Base-by-base conservation (phyloP, 2,113 vertebrate species). In the Dipodomys ordii region DNA sequence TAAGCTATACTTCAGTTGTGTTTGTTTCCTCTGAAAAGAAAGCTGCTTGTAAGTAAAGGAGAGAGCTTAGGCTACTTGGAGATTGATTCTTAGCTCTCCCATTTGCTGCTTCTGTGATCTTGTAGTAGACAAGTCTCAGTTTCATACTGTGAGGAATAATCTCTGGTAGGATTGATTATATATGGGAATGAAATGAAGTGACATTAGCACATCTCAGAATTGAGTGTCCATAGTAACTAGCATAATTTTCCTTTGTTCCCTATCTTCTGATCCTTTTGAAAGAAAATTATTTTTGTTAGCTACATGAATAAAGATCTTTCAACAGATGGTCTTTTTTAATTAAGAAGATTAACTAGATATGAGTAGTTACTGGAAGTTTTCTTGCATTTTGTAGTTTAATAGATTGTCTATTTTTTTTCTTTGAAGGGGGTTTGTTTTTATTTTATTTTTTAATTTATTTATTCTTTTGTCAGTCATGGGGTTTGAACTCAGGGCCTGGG, bases 221-320 rank as follows among this genome's bases (percentile, higher is more conserved):
- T 90, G 77, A 86, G 83, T 85, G 10, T 22, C 35, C 3, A 1
- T 79, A n/a, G 53, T 88, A 78, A 68, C 28, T 46, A 83, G n/a
- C 15, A 69, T 85, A 13, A 30, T 92, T 82, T 78, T 78, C 89
- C n/a, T 92, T 89, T 30, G 84, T 83, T 74, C 90, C 35, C 32
- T 84, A n/a, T 87, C 88, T 93, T 83, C 68, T 93, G 83, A 46
- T 74, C 19, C 15, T n/a, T 65, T 95, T 92, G 49, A 83, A 92
- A 85, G 67, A 87, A 90, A 82, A 69, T 86, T 67, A 82, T 27
- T 88, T 57, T 69, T 68, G 65, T 69, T 68, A 87, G 73, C 35
- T 80, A n/a, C 64, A 65, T 49, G 39, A 92, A 85, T 18, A 35
- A 83, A 93, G 79, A 57, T 87, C 15, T 23, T 72, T 92, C 72